Base-by-base conservation (phyloP, 2,113 vertebrate species). In the Daphoenositta chrysoptera region DNA sequence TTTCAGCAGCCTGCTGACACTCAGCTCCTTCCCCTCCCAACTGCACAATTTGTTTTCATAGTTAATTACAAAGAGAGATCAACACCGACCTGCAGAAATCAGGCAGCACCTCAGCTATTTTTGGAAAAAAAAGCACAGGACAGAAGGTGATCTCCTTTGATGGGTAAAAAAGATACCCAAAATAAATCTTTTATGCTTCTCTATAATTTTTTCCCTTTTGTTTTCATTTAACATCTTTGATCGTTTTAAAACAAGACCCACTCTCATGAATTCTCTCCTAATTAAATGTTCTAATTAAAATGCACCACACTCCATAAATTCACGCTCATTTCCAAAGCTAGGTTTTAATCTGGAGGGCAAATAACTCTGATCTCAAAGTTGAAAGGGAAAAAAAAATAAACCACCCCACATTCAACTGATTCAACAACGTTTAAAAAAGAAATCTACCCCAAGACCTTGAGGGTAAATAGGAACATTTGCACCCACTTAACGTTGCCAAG, bases 281-380 rank as follows among this genome's bases (percentile, higher is more conserved):
- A 97, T 95, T 96, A 96, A 96, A 87, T 24, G 72, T 78, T 96
- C 90, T 96, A 94, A 96, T 96, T 96, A 96, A 96, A 96, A 93
- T 48, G 68, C 68, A 95, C 64, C 75, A 93, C 71, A 77, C 88
- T 94, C 93, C 87, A 93, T 94, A 97, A 93, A 95, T 93, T 95
- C 76, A 95, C 60, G 85, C 71, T 65, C 56, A 58, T 92, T 96
- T 96, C 66, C 57, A 94, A 96, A 87, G 88, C 71, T 81, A 23
- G 21, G 68, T 71, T 96, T 96, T 88, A 96, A 92, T 95, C 83
- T 90, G 57, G 85, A 96, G 94, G 88, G 80, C 92, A 94, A 94
- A 89, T 78, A 95, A 91, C 20, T 84, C 83, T 42, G 85, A 91
- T 86, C 83, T 70, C 51, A 35, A 77, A 88, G 47, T 18, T 80